phyloP scores from a whole-genome alignment of 2,113 vertebrate genomes.

The Lamprotornis superbus region DNA sequence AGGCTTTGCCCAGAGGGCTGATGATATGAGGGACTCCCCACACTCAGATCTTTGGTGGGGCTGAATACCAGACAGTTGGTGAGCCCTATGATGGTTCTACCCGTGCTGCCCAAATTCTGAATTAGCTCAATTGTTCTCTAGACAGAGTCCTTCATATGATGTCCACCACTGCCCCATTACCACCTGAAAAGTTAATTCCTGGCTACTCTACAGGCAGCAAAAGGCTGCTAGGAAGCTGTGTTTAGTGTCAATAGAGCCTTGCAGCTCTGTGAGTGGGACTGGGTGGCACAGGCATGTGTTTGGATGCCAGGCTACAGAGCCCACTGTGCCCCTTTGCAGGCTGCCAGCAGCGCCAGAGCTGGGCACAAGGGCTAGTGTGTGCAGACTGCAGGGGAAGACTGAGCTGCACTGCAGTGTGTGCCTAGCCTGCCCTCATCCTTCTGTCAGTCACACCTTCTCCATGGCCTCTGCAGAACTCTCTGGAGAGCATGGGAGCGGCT shows the following conservation, averaged over 20 bases:
- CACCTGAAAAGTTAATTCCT: neutral
- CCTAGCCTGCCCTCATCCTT: neutral
- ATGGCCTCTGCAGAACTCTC: constrained; percentile 76
- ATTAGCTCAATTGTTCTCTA: neutral
- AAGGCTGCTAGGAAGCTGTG: neutral
- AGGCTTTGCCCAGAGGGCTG: neutral
- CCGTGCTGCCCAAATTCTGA: neutral
- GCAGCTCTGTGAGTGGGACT: neutral
- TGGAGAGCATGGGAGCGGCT: constrained; percentile 64
- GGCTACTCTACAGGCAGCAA: neutral
- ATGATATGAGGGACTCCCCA: neutral
- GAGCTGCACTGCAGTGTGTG: neutral
- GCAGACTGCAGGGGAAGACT: neutral
- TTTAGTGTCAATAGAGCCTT: neutral
- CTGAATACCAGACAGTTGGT: neutral
- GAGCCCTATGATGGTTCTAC: neutral
- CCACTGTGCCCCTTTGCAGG: neutral
- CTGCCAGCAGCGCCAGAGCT: accelerated
- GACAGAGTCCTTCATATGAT: neutral
- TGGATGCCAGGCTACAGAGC: neutral
- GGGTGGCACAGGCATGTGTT: accelerated
- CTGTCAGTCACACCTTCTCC: neutral
- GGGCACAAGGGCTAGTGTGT: neutral
- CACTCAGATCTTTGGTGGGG: neutral
- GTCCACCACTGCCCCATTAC: neutral